phyloP scores from a whole-genome alignment of 2,888 invertebrate genomes.

The Scelioninae gen. 1 region DNA sequence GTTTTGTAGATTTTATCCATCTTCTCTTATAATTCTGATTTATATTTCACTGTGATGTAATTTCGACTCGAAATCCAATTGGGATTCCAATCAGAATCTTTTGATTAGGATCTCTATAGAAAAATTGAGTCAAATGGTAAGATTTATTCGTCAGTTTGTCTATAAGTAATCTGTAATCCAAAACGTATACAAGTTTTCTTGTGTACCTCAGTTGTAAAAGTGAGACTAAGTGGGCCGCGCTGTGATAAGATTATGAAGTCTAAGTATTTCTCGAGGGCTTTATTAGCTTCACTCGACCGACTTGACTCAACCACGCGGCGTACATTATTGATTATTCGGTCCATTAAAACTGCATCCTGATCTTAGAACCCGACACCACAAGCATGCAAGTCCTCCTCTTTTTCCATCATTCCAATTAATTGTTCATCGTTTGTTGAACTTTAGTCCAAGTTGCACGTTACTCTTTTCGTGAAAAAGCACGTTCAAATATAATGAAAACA shows the following conservation, averaged over 20 bases:
- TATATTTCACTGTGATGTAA: no score
- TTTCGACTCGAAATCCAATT: no score
- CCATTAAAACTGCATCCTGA: conserved; percentile 56
- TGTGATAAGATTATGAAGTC: conserved; percentile 58
- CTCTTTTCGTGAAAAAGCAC: no score
- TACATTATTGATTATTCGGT: conserved; percentile 62
- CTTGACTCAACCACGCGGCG: conserved; percentile 44
- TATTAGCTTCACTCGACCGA: conserved; percentile 55
- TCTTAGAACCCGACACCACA: conserved; percentile 28
- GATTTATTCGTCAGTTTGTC: conserved; percentile 50
- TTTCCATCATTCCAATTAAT: conserved; percentile 40
- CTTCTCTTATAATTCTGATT: no score
- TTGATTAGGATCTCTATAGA: not conserved
- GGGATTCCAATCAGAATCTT: no score
- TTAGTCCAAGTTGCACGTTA: no score
- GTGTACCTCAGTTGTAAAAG: conserved; percentile 53
- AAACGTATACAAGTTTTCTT: conserved; percentile 51
- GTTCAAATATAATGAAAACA: not conserved
- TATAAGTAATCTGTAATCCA: conserved; percentile 52
- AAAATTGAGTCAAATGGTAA: conserved; percentile 34
- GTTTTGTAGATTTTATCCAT: no score
- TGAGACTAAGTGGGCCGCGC: conserved; percentile 56
- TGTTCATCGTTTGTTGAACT: conserved; percentile 4
- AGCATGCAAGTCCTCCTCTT: conserved; percentile 1
- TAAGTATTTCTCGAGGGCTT: conserved; percentile 67